Base-by-base conservation (phyloP, 2,113 vertebrate species). In the Cyphomyrus plagiostoma region DNA sequence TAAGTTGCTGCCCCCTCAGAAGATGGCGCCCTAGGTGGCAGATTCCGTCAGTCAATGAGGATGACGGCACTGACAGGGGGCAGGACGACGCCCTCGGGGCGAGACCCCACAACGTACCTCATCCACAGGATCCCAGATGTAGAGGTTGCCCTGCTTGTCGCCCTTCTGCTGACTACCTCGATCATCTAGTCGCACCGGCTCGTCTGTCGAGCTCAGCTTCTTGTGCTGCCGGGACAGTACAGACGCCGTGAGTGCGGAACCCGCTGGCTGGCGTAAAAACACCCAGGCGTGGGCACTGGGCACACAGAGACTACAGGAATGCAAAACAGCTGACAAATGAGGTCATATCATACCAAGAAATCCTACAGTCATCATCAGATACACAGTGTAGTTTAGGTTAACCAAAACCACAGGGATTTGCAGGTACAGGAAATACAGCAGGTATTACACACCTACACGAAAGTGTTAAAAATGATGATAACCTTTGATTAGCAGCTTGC, bases 111-210 rank as follows among this genome's bases (percentile, higher is more conserved):
- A 17, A 15, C 45, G 58, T 96, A 99, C 98, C 98, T 98, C 95
- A 92, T 99, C 97, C n/a, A 99, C 98, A 56, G 97, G 94, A 82
- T 99, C 98, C 98, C 98, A 99, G 95, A 99, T 98, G 90, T 95
- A 97, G 90, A 99, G 96, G 52, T 98, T 97, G 46, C 98, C 98
- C 89, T 98, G 97, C 53, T 96, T 96, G 90, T 94, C 97, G 92
- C 91, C 96, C 95, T 92, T 97, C 94, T 91, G 93, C 45, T 94
- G 90, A 48, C 98, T 97, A 35, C 97, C 97, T 48, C 92, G 96
- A 91, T 92, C 94, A 77, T 98, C 97, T 87, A 97, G 84, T 53
- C 95, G 96, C 74, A 94, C 93, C n/a, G 94, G 94, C 17, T 95
- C 92, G 0, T 97, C 96, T 45, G 94, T 94, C 39, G 95, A 95